phyloP scores from a whole-genome alignment of 1,140 invertebrate genomes.

The Psilanteris sp. region DNA sequence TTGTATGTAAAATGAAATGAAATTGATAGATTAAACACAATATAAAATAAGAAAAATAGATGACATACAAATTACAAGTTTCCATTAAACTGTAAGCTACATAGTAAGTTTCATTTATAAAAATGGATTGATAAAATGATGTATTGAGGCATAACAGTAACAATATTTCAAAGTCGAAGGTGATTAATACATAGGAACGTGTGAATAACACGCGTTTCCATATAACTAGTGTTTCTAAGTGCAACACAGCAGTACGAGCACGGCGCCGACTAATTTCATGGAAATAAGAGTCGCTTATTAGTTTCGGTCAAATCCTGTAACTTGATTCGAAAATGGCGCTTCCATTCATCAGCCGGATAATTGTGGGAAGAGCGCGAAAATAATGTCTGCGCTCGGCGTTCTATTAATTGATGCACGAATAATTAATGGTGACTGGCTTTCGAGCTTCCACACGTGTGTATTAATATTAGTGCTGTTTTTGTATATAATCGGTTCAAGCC shows the following conservation, averaged over 20 bases:
- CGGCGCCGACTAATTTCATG: constrained; percentile 13
- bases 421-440: constrained; percentile 51
- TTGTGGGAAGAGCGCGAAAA: constrained; percentile 50
- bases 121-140: constrained; percentile 37
- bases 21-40: too few relatives aligned
- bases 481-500: constrained; percentile 23
- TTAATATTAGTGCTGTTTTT: constrained; percentile 22
- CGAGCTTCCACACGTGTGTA: constrained; percentile 36
- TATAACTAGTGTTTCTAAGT: constrained; percentile 36
- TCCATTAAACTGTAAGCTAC: too few relatives aligned
- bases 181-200: constrained; percentile 53
- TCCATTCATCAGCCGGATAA: constrained; percentile 49
- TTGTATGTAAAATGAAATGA: too few relatives aligned
- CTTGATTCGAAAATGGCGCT: constrained; percentile 31
- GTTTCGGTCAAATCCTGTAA: constrained; percentile 39
- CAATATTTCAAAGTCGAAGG: constrained; percentile 52
- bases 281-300: constrained; percentile 52
- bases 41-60: too few relatives aligned
- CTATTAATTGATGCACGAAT: constrained; percentile 54
- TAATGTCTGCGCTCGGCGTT: constrained; percentile 28
- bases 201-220: constrained; percentile 43
- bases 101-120: too few relatives aligned
- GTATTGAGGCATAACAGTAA: constrained; percentile 43
- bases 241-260: constrained; percentile 33
- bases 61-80: too few relatives aligned